These are phyloP conservation scores for Microctonus hyperodae DNA, from an alignment of 2,888 invertebrate species.

Conservation along the genomic window DNA sequence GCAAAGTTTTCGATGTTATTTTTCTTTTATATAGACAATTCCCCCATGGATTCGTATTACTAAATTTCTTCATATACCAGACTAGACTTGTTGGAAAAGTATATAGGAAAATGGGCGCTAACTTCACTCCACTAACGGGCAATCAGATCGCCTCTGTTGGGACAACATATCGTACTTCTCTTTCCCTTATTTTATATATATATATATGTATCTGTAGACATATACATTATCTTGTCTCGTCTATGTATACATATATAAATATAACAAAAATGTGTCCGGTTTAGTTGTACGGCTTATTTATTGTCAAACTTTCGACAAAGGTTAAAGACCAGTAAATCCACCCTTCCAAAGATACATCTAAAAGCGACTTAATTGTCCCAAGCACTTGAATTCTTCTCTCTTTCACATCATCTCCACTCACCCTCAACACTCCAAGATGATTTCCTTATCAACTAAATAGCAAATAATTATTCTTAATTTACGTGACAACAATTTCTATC, in stretches of 20 bases:
- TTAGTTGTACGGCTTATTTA: constrained; percentile 58
- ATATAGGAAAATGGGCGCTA: constrained; percentile 15
- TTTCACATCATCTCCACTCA: background rate
- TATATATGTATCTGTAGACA: constrained; percentile 6
- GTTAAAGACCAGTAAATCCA: constrained; percentile 60
- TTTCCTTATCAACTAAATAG: constrained; percentile 12
- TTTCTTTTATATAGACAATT: background rate
- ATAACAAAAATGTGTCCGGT: constrained; percentile 31
- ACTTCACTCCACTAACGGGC: constrained; percentile 55
- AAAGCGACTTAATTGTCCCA: constrained; percentile 55
- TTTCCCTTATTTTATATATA: constrained; percentile 25
- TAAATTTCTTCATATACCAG: background rate
- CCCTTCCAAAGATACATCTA: constrained; percentile 43
- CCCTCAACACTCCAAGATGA: background rate
- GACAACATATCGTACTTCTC: constrained; percentile 52
- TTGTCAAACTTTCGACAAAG: constrained; percentile 56
- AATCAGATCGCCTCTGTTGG: constrained; percentile 61
- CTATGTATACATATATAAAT: constrained; percentile 23
- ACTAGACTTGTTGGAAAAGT: background rate
- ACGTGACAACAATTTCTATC: background rate
- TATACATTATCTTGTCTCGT: constrained; percentile 18
- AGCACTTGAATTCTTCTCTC: constrained; percentile 3
- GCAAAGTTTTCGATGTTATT: background rate
- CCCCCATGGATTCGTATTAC: constrained; percentile 18
- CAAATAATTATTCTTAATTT: constrained; percentile 7